Evolutionary conservation across 64 coral and sea anemone genomes (phyloP).

Genomic region (Stylophora pistillata): DNA sequence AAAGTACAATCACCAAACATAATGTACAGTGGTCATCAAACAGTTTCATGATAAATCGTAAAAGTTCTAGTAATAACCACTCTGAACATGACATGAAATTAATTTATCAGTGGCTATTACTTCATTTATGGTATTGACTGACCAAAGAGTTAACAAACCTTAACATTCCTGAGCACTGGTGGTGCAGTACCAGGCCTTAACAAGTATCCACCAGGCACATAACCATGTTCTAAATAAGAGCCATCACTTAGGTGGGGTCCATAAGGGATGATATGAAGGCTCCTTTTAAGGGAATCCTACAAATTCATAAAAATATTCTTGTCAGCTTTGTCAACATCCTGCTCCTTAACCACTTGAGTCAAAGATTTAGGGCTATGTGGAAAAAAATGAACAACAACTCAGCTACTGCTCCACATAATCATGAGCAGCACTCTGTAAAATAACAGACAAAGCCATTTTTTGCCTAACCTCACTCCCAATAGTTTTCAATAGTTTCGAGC

Average conservation of each 20-base stretch:
- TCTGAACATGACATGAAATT: too few species aligned
- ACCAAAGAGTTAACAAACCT: background rate
- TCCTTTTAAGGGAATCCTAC: constrained; percentile 47
- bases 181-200: constrained; percentile 78
- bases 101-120: too few species aligned
- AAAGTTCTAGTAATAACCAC: too few species aligned
- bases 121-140: too few species aligned
- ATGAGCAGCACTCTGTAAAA: background rate
- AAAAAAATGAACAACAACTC: background rate
- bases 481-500: background rate
- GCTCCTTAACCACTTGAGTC: too few species aligned
- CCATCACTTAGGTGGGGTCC: constrained; percentile 46
- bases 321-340: too few species aligned
- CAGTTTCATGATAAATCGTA: too few species aligned
- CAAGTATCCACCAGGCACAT: background rate
- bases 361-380: too few species aligned
- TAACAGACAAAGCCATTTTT: too few species aligned
- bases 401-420: background rate
- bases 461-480: background rate
- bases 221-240: background rate
- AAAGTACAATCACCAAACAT: too few species aligned
- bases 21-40: too few species aligned
- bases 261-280: constrained; percentile 58
- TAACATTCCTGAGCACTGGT: constrained; percentile 26
- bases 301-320: background rate